Evolutionary conservation across 2,888 invertebrate species (phyloP).

Genomic region (Pristionchus japonicus): DNA sequence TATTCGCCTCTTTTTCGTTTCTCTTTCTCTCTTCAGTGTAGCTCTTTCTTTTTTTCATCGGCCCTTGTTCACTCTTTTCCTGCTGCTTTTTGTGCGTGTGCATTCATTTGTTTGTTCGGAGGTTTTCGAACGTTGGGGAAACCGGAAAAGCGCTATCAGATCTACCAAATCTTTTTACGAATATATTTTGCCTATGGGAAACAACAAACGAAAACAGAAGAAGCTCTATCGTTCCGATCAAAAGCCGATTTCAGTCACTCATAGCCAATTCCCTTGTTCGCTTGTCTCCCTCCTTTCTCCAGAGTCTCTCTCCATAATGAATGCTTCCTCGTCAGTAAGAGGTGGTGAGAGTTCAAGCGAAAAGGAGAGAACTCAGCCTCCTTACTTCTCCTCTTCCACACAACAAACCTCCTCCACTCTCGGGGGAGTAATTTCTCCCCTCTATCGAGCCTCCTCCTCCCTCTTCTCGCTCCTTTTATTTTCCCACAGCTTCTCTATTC

Average conservation of each 20-base stretch:
- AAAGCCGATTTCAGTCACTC: no score
- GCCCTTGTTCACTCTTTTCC: neutral
- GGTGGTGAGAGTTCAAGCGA: no score
- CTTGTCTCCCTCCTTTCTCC: neutral
- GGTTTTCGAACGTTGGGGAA: no score
- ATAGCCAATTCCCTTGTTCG: constrained; percentile 7
- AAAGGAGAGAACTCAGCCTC: neutral
- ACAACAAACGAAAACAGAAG: no score
- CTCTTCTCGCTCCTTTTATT: neutral
- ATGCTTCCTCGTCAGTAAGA: no score
- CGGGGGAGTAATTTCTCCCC: constrained; percentile 35
- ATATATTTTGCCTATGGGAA: no score
- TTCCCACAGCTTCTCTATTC: neutral
- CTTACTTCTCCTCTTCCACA: neutral
- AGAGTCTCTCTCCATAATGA: neutral
- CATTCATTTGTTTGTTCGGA: no score
- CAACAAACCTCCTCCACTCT: constrained; percentile 18
- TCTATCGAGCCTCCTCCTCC: neutral
- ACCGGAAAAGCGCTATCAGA: no score
- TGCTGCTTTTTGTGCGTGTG: neutral
- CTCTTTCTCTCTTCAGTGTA: constrained; percentile 15
- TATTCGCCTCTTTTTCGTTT: neutral
- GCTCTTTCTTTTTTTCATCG: neutral
- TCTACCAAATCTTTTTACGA: no score
- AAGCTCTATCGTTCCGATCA: no score